phyloP scores from a whole-genome alignment of 2,888 invertebrate genomes.

The Acrobasis repandana region DNA sequence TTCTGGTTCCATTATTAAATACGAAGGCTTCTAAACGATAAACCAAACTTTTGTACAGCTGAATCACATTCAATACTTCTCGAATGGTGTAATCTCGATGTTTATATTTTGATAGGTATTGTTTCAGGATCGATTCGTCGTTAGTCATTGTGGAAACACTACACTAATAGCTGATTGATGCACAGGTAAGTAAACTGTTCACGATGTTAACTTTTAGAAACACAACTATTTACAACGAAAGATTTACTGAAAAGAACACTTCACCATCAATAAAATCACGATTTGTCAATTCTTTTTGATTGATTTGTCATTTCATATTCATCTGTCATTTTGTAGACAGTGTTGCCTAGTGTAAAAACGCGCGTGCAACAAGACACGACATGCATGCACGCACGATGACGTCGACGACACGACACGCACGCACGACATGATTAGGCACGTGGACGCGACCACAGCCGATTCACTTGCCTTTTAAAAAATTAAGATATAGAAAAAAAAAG shows the following conservation, averaged over 20 bases:
- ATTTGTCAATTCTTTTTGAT: not conserved
- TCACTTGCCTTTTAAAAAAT: too few relatives aligned
- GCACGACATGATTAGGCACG: too few relatives aligned
- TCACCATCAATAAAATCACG: not conserved
- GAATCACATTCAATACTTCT: conserved; percentile 72
- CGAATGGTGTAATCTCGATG: conserved; percentile 71
- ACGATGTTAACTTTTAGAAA: not conserved
- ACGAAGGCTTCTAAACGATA: conserved; percentile 84
- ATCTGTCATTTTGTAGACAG: not conserved
- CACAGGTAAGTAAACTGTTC: not conserved
- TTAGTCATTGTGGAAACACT: conserved; percentile 60
- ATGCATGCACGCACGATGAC: too few relatives aligned
- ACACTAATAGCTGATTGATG: not conserved
- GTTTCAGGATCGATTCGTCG: conserved; percentile 68
- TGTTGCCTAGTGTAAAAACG: not conserved
- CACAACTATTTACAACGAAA: not conserved
- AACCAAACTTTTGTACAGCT: conserved; percentile 70
- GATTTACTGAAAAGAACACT: not conserved
- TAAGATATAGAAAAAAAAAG: too few relatives aligned
- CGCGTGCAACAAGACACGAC: too few relatives aligned
- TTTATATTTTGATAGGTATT: conserved; percentile 72
- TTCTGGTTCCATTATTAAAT: conserved; percentile 93
- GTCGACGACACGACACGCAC: too few relatives aligned
- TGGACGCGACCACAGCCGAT: too few relatives aligned
- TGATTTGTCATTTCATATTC: too few relatives aligned